Base-by-base conservation (phyloP, 2,113 vertebrate species). In the Platysteira castanea region DNA sequence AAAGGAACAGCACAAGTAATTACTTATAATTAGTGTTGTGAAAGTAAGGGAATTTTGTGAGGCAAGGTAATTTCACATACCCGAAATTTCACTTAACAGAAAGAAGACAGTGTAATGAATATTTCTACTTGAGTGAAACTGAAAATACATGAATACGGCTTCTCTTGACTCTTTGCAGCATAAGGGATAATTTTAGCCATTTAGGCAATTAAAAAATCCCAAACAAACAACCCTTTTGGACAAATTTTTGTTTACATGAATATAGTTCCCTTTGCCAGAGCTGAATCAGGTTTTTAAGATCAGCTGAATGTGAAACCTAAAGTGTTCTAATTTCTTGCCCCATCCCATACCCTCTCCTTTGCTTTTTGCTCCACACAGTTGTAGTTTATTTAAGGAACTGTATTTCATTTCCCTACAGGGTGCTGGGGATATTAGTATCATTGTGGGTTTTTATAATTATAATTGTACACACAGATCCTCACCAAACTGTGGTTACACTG, bases 1-100 rank as follows among this genome's bases (percentile, higher is more conserved):
- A 93, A 93, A 91, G 96, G 90, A 92, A 89, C 96, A 95, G 85
- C 27, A 47, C 95, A 95, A 92, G 96, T 96, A 97, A 97, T 97
- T 97, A 97, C 93, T 94, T 95, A 75, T 89, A 97, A 97, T 97
- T 96, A 96, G 89, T 69, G 76, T 52, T 94, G 89, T 69, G 95
- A 93, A 97, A 94, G 90, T 95, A 80, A 94, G 82, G 92, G 71
- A 89, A 89, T 96, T 96, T 94, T 84, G 89, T 94, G 84, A 96
- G 65, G 81, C 49, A 49, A 87, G 75, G 87, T 73, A 94, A 95
- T 96, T 96, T 93, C 61, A 64, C 39, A n/a, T 80, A 93, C 74
- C 84, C 95, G 88, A 71, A 90, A 93, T 84, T 89, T 93, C 79
- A 80, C 79, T 96, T 90, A 87, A 83, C 22, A 47, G 77, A 49